A percentile compares a stretch with the other conserved stretches of the same genome.
Conservation (phyloP, 2,797 vertebrate genomes). For the Philypnodon macrostomus region DNA sequence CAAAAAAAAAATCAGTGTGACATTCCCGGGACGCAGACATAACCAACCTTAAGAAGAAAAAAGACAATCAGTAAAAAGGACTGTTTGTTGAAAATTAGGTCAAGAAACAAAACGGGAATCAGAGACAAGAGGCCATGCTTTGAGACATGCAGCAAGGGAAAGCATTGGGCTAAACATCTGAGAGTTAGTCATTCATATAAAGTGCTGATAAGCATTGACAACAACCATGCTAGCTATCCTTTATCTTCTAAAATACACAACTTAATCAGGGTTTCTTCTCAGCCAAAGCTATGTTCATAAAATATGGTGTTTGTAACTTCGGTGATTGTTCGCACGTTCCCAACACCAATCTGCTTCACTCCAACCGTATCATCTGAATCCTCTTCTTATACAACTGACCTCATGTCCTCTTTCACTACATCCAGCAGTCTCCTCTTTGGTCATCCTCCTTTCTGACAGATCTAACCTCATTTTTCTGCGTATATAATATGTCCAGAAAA, state of each 20-base stretch:
- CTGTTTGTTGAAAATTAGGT: constrained; percentile 22
- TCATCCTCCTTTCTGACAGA: too few species aligned
- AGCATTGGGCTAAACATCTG: constrained; percentile 23
- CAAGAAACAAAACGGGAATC: constrained; percentile 23
- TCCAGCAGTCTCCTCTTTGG: too few species aligned
- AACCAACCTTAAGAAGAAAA: constrained; percentile 38
- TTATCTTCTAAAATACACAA: too few species aligned
- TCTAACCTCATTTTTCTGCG: too few species aligned
- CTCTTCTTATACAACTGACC: too few species aligned
- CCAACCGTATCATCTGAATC: too few species aligned
- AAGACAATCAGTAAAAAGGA: constrained; percentile 10
- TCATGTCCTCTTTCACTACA: too few species aligned
- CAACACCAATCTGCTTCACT: too few species aligned
- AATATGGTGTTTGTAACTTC: too few species aligned
- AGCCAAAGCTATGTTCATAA: background rate
- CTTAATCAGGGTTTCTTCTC: background rate
- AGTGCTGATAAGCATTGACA: constrained; percentile 15
- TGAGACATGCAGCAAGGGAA: constrained; percentile 49
- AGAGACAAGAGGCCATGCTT: constrained; percentile 25
- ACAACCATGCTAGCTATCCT: background rate
- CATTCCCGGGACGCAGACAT: constrained; percentile 37
- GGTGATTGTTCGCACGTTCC: too few species aligned
- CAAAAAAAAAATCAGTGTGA: constrained; percentile 11
- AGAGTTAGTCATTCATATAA: constrained; percentile 21
- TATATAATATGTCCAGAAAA: too few species aligned